phyloP scores from a whole-genome alignment of 2,888 invertebrate genomes.

The Lithodes maja region DNA sequence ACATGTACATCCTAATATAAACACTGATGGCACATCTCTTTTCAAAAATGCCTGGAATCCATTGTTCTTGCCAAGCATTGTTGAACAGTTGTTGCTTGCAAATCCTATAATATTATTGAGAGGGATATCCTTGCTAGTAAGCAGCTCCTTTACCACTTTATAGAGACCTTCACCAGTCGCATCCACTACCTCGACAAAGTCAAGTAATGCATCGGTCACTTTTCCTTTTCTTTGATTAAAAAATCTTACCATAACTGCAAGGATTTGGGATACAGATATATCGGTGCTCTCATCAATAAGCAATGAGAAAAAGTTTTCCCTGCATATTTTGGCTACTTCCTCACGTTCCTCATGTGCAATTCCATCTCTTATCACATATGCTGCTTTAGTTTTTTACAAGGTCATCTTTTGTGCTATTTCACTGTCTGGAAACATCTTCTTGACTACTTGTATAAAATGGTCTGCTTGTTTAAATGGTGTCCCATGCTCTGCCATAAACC shows the following conservation, averaged over 20 bases:
- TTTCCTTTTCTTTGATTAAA: slow-evolving; percentile 31
- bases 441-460: slow-evolving; percentile 26
- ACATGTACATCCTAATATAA: slow-evolving; percentile 9
- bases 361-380: slow-evolving; percentile 21
- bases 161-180: slow-evolving; percentile 27
- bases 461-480: slow-evolving; percentile 23
- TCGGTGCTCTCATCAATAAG: slow-evolving; percentile 41
- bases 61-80: slow-evolving; percentile 10
- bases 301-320: slow-evolving; percentile 22
- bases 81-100: slow-evolving; percentile 38
- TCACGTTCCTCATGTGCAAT: slow-evolving; percentile 25
- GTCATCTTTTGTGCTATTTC: slow-evolving; percentile 38
- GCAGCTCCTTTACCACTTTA: slow-evolving; percentile 16
- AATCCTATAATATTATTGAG: slow-evolving; percentile 28
- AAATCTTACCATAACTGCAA: slow-evolving; percentile 38
- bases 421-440: slow-evolving; percentile 32
- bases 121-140: slow-evolving; percentile 27
- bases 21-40: slow-evolving; percentile 23
- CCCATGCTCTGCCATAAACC: slow-evolving; percentile 20
- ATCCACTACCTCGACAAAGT: slow-evolving; percentile 15
- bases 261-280: slow-evolving; percentile 39
- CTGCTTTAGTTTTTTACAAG: slow-evolving; percentile 25
- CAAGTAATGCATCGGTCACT: slow-evolving; percentile 37
- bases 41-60: slow-evolving; percentile 16
- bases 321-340: slow-evolving; percentile 17